Base-by-base conservation (phyloP, 1,140 invertebrate genomes). In the Diorhabda elongata region DNA sequence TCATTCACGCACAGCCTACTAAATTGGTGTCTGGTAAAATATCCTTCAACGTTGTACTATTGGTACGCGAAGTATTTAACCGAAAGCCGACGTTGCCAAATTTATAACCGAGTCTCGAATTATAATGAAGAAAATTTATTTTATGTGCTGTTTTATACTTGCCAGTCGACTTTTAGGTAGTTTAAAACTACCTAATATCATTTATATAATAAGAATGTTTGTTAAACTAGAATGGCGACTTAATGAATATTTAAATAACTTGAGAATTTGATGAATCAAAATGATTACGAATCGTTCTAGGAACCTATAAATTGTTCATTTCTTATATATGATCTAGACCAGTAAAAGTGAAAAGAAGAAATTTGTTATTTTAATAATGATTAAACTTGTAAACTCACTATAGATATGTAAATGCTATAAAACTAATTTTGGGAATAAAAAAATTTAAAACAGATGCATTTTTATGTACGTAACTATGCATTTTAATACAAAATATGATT, bases 21-120 rank as follows among this genome's bases (percentile, higher is more conserved):
- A 63, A 63, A 63, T 63, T 63, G 61, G 43, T 63, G 61, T 43
- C 61, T 63, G 61, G 45, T 44, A 63, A 44, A 63, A 63, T 63
- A 63, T 63, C 42, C 44, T 45, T 26, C 26, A 26, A 26, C 61
- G 42, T 6, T 44, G 45, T n/a, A 60, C 7, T 11, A 41, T 41
- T 60, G 58, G 58, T 60, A 60, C 58, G 58, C 58, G 58, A 60
- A 60, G 8, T 26, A 60, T 60, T 9, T 26, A 42, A n/a, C 58
- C 26, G 26, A 26, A 26, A 26, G 26, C 26, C 26, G 26, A 26
- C 26, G 26, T 26, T 26, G 26, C 26, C 26, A 26, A 26, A 26
- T 26, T 26, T 26, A 26, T 26, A 26, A 26, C 26, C 26, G 26
- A 26, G 26, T 26, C 26, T 26, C 26, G 26, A 26, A 26, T 26